Base-by-base conservation (phyloP, 2,888 invertebrate genomes). In the Ochropleura plecta region DNA sequence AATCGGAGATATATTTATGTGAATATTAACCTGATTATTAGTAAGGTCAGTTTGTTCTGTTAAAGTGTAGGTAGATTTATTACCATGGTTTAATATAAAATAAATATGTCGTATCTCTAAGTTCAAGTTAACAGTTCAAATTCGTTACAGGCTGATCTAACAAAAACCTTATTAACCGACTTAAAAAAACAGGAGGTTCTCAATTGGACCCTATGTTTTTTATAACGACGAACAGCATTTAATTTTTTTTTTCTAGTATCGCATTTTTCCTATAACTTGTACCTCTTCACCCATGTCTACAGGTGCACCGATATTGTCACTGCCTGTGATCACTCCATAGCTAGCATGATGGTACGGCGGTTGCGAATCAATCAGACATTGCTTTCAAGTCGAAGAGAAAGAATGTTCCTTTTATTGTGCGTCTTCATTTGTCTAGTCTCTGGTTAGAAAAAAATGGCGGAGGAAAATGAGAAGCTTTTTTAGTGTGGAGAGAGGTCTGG, bases 291-390 rank as follows among this genome's bases (percentile, higher is more conserved):
- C 40, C 7, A 16, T 71, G 62, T 80, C 81, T 82, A 75, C 76
- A 83, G 68, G 51, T 66, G 70, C 57, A 57, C 62, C 62, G 68
- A 80, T 80, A 76, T 80, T 77, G 82, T 82, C 20, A 9, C 44
- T 57, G 42, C 44, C 55, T 67, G 70, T 75, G 84, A 82, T 82
- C 66, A 69, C 49, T 51, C 48, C 44, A 16, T n/a, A 48, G 60
- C 30, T 10, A 71, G 66, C 68, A 69, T 59, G 66, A 60, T 79
- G 53, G 53, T 53, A 49, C 70, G 42, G 44, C 46, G 62, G 68
- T 16, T 69, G 57, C 71, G 69, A 82, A 82, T 82, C 84, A 82
- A 82, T 84, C 81, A 75, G 84, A 75, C 75, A 57, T 46, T 59
- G 74, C 68, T 76, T 71, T 71, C 70, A 84, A 69, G n/a, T 62